These are phyloP conservation scores for Myiotriccus ornatus DNA, from an alignment of 2,797 vertebrate species.

Conservation along the genomic window DNA sequence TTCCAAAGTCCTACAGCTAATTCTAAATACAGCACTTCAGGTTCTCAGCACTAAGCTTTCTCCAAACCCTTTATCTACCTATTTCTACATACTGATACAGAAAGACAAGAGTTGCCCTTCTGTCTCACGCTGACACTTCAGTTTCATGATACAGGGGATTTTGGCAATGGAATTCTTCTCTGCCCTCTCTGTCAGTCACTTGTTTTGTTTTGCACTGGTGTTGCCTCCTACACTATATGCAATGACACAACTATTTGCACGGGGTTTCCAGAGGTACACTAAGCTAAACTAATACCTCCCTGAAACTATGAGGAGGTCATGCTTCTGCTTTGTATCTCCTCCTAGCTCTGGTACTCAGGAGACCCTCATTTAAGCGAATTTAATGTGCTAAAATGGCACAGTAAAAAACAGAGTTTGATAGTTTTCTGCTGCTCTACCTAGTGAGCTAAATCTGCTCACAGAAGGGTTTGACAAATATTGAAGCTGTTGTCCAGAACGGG, in stretches of 20 bases:
- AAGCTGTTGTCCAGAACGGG: not conserved
- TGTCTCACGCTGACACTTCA: not conserved
- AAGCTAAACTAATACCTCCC: not conserved
- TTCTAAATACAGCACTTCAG: not conserved
- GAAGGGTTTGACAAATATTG: not conserved
- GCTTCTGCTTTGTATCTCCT: not conserved
- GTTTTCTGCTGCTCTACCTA: not conserved
- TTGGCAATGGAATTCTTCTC: not conserved
- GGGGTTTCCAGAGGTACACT: not conserved
- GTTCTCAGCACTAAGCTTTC: not conserved
- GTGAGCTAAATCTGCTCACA: not conserved
- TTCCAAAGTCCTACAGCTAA: not conserved
- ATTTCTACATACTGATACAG: not conserved
- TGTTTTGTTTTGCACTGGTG: not conserved
- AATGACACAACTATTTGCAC: constrained; percentile 4
- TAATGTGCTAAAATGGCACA: not conserved
- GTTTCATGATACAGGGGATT: not conserved
- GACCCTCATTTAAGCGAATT: not conserved
- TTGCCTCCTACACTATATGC: not conserved
- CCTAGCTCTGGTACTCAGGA: not conserved
- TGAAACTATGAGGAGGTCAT: not conserved
- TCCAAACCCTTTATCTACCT: not conserved
- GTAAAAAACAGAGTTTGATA: not conserved
- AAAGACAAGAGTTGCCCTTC: not conserved
- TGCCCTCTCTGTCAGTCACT: not conserved